These are phyloP conservation scores for Megaustenia siamemsis DNA, from an alignment of 2,888 invertebrate species.

Conservation along the genomic window DNA sequence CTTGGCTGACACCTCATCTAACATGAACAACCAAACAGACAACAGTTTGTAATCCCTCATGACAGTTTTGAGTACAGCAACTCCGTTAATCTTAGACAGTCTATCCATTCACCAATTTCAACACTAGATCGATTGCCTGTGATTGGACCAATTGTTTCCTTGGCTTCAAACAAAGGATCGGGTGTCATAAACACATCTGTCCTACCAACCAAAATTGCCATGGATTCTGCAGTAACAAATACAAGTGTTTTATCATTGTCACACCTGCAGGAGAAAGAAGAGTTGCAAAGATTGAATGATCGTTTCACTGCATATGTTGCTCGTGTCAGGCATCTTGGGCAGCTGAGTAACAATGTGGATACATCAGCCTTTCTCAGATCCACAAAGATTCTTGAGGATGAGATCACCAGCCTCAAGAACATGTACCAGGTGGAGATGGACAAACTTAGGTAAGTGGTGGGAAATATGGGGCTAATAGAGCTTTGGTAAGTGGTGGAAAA, in stretches of 20 bases:
- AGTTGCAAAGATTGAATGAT: slow-evolving; percentile 72
- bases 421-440: slow-evolving; percentile 76
- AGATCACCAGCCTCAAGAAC: slow-evolving; percentile 70
- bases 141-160: not conserved
- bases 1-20: not conserved
- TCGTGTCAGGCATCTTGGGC: slow-evolving; percentile 69
- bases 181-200: not conserved
- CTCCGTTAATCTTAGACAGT: too few species aligned
- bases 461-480: too few species aligned
- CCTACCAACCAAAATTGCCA: not conserved
- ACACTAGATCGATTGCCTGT: not conserved
- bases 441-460: slow-evolving; percentile 69
- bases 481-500: not conserved
- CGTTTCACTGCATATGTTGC: slow-evolving; percentile 70
- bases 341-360: slow-evolving; percentile 68
- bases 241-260: slow-evolving; percentile 25
- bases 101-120: not conserved
- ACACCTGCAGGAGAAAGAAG: slow-evolving; percentile 67
- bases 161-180: not conserved
- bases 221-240: slow-evolving; percentile 46
- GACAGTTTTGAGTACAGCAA: not conserved
- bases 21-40: not conserved
- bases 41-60: not conserved
- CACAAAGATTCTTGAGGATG: slow-evolving; percentile 73
- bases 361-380: slow-evolving; percentile 70